phyloP scores from a whole-genome alignment of 2,888 invertebrate genomes.

The Matsumyia berberina region DNA sequence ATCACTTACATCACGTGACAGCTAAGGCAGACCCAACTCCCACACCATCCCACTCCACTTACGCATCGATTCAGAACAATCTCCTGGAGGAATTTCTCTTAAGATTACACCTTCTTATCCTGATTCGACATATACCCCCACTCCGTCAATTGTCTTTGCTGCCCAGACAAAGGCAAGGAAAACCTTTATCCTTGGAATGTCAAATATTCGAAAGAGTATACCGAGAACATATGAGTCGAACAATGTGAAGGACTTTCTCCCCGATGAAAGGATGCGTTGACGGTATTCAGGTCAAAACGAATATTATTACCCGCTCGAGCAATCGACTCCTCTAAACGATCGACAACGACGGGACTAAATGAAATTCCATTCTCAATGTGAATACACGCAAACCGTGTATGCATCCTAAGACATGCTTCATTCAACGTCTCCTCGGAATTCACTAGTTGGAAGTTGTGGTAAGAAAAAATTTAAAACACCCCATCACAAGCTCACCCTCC shows the following conservation, averaged over 20 bases:
- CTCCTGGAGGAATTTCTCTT: neutral
- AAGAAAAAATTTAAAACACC: conserved; percentile 20
- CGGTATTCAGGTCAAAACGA: conserved; percentile 62
- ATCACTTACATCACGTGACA: no score
- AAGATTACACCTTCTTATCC: neutral
- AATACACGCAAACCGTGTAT: neutral
- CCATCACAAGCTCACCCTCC: neutral
- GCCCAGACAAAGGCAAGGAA: neutral
- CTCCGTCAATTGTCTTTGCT: neutral
- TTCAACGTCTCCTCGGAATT: conserved; percentile 11
- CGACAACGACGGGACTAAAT: conserved; percentile 26
- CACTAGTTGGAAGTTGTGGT: neutral
- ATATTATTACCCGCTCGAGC: conserved; percentile 38
- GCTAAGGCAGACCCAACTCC: no score
- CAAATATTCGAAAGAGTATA: conserved; percentile 16
- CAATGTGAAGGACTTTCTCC: conserved; percentile 36
- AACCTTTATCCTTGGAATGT: neutral
- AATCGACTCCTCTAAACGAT: conserved; percentile 27
- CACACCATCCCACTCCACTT: neutral
- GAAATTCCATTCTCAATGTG: conserved; percentile 28
- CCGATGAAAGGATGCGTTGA: conserved; percentile 28
- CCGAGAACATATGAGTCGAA: conserved; percentile 15
- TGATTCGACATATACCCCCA: neutral
- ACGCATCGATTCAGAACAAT: neutral
- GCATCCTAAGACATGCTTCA: conserved; percentile 17